Evolutionary conservation across 64 coral and sea anemone genomes (phyloP).

Genomic region (Platygyra sinensis): DNA sequence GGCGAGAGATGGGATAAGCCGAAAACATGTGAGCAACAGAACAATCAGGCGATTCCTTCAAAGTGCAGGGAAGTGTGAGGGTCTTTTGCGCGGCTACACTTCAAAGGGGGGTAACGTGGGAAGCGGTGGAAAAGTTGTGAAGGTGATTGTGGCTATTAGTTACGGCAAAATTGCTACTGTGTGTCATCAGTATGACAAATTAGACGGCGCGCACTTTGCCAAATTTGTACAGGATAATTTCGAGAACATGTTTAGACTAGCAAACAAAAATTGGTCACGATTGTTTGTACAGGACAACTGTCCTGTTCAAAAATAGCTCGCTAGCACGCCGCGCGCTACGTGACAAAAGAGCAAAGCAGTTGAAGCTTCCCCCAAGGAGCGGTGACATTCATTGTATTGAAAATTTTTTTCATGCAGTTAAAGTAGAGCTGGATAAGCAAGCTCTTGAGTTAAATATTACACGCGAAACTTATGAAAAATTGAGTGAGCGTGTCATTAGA

Average conservation of each 20-base stretch:
- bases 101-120: conserved; percentile 40
- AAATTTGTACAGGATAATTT: too few relatives aligned
- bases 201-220: too few relatives aligned
- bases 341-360: neutral
- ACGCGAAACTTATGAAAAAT: too few relatives aligned
- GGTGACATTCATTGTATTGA: neutral
- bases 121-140: conserved; percentile 45
- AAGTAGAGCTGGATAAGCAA: too few relatives aligned
- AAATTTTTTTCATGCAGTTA: neutral
- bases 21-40: conserved; percentile 27
- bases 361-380: conserved; percentile 9
- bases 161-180: conserved; percentile 22
- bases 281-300: too few relatives aligned
- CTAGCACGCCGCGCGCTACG: conserved; percentile 1
- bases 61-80: neutral
- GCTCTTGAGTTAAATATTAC: too few relatives aligned
- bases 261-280: conserved; percentile 6
- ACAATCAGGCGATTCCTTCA: conserved; percentile 30
- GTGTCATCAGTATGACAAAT: conserved; percentile 38
- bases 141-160: conserved; percentile 39
- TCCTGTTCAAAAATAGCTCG: too few relatives aligned
- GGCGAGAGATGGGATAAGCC: conserved; percentile 24
- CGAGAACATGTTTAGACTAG: conserved; percentile 22
- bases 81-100: neutral
- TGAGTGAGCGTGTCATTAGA: too few relatives aligned